A percentile compares a stretch with the other conserved stretches of the same genome.
Conservation (phyloP, 1,140 invertebrate species). For the Paraescarpia echinospica region DNA sequence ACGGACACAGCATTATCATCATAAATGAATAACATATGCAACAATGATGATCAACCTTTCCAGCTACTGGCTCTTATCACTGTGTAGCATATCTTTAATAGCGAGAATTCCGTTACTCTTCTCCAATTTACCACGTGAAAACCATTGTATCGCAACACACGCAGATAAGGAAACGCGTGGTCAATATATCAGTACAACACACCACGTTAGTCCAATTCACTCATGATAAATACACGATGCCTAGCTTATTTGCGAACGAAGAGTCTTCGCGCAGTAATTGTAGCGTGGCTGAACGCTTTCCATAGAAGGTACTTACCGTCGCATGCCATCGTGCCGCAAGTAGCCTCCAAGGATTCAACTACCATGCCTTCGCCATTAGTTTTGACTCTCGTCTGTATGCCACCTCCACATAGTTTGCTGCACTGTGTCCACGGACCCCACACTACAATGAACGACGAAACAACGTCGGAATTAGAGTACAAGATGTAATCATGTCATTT, state of each 20-base stretch:
- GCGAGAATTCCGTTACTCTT: neutral
- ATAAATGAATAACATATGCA: no score
- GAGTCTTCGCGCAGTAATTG: no score
- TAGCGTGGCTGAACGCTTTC: no score
- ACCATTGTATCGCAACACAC: no score
- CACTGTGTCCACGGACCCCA: neutral
- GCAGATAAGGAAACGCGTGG: no score
- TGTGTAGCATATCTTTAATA: neutral
- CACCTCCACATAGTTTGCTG: neutral
- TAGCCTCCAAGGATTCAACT: neutral
- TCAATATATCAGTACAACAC: no score
- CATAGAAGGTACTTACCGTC: neutral
- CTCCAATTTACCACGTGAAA: no score
- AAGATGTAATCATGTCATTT: neutral
- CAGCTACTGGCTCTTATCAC: neutral
- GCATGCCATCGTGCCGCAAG: neutral
- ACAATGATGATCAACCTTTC: neutral
- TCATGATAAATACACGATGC: no score
- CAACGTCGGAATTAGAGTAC: neutral
- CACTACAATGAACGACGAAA: neutral
- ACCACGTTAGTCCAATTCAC: no score
- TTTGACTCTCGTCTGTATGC: neutral
- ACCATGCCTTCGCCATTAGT: neutral
- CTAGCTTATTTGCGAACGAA: no score
- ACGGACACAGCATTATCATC: no score